A percentile compares a stretch with the other conserved stretches of the same genome.
Evolutionary conservation across 2,888 invertebrate species (phyloP).

Genomic region (Pristionchus fissidentatus): DNA sequence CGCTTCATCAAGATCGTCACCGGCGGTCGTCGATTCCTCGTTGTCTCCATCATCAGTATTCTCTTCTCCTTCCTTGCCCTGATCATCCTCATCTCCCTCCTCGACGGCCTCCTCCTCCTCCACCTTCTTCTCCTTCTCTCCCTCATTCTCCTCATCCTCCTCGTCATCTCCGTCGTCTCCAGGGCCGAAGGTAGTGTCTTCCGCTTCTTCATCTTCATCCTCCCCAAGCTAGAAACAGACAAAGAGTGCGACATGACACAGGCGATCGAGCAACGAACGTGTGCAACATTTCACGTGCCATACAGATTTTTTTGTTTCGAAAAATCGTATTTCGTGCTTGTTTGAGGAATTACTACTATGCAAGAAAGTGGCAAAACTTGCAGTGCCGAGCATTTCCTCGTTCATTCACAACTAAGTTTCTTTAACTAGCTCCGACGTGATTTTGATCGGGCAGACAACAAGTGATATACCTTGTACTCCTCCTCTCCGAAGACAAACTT

Average conservation of each 20-base stretch:
- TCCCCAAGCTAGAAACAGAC: constrained; percentile 31
- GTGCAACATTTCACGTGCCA: too few relatives aligned
- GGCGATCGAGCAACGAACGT: too few relatives aligned
- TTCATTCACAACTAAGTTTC: too few relatives aligned
- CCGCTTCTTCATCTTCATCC: background rate
- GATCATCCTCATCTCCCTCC: background rate
- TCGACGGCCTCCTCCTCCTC: constrained; percentile 38
- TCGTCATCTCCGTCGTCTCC: background rate
- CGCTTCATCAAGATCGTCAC: background rate
- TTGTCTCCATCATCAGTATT: constrained; percentile 23
- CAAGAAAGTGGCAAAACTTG: too few relatives aligned
- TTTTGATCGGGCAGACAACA: too few relatives aligned
- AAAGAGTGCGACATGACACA: background rate
- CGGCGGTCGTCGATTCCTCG: constrained; percentile 26
- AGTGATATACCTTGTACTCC: constrained; percentile 56
- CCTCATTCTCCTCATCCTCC: constrained; percentile 40
- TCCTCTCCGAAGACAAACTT: constrained; percentile 60
- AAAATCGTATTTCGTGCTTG: too few relatives aligned
- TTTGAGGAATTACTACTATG: too few relatives aligned
- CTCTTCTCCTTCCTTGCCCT: background rate
- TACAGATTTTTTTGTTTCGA: too few relatives aligned
- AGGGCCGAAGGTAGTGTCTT: background rate
- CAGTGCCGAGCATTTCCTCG: too few relatives aligned
- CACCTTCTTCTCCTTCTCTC: background rate
- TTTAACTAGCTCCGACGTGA: too few relatives aligned